Evolutionary conservation across 2,797 vertebrate species (phyloP).

Genomic region (Sebastes kiyomatsui): DNA sequence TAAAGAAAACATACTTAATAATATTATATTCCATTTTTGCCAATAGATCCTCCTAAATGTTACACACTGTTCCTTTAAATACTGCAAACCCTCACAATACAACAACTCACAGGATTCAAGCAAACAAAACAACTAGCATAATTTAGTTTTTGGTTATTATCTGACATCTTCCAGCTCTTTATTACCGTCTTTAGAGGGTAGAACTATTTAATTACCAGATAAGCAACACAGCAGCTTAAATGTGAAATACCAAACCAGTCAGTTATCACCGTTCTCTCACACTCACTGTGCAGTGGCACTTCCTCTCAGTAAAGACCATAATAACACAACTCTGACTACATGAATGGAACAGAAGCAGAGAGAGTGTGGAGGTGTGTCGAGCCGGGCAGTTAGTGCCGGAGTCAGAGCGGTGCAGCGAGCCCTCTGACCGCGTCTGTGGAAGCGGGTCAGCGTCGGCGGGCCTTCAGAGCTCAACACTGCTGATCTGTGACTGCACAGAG

Average conservation of each 20-base stretch:
- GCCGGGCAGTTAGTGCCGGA: constrained; percentile 29
- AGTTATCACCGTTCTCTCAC: neutral
- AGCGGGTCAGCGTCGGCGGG: constrained; percentile 37
- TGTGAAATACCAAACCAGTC: neutral
- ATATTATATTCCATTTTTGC: too few relatives aligned
- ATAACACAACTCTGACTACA: constrained; percentile 1
- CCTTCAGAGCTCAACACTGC: constrained; percentile 35
- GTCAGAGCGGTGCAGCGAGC: constrained; percentile 23
- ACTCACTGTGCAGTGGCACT: neutral
- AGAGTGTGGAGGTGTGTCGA: constrained; percentile 39
- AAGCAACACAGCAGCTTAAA: neutral
- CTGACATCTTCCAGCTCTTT: neutral
- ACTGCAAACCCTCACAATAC: neutral
- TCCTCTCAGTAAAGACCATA: constrained; percentile 5
- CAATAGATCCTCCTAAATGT: too few relatives aligned
- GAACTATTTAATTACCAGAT: constrained; percentile 7
- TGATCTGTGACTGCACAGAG: constrained; percentile 48
- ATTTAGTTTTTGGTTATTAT: neutral
- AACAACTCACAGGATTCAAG: neutral
- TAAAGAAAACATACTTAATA: too few relatives aligned
- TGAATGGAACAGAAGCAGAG: constrained; percentile 26
- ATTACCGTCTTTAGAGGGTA: neutral
- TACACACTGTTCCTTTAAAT: too few relatives aligned
- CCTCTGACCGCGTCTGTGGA: constrained; percentile 40
- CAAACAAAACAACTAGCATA: neutral